A percentile compares a stretch with the other conserved stretches of the same genome.
These are phyloP conservation scores for Lithobates sylvaticus DNA, from an alignment of 2,797 vertebrate genomes.

Conservation along the genomic window DNA sequence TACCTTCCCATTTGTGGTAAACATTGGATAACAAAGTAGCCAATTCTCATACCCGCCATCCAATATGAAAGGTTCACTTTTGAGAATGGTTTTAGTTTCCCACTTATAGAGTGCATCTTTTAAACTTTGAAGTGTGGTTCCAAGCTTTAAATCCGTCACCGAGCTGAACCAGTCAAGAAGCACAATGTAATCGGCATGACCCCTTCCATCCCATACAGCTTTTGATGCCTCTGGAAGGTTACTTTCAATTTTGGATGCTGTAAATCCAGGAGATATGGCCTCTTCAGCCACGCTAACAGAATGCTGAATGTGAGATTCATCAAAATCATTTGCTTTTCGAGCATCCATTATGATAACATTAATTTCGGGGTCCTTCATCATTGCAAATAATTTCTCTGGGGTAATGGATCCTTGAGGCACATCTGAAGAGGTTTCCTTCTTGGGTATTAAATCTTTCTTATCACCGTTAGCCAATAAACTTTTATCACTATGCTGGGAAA, in stretches of 20 bases:
- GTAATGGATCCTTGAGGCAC: slow-evolving; percentile 82
- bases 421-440: slow-evolving; percentile 74
- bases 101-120: slow-evolving; percentile 99
- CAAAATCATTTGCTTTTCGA: slow-evolving; percentile 84
- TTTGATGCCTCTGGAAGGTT: slow-evolving; percentile 88
- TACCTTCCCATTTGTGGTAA: slow-evolving; percentile 92
- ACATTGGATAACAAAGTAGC: slow-evolving; percentile 97
- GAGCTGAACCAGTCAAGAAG: slow-evolving; percentile 96
- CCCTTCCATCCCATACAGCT: slow-evolving; percentile 86
- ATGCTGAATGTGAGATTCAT: slow-evolving; percentile 88
- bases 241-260: slow-evolving; percentile 88
- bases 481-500: slow-evolving; percentile 1
- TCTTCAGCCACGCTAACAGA: slow-evolving; percentile 93
- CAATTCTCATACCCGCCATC: slow-evolving; percentile 98
- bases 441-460: slow-evolving; percentile 77
- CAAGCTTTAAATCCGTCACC: slow-evolving; percentile 84
- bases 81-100: slow-evolving; percentile 92
- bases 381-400: slow-evolving; percentile 88
- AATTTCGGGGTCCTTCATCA: slow-evolving; percentile 88
- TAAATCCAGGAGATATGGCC: slow-evolving; percentile 90
- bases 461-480: slow-evolving; percentile 79
- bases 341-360: slow-evolving; percentile 93
- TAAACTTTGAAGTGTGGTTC: slow-evolving; percentile 90
- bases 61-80: slow-evolving; percentile 90
- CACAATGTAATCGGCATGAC: slow-evolving; percentile 87